A percentile compares a stretch with the other conserved stretches of the same genome.
phyloP scores from a whole-genome alignment of 2,113 vertebrate genomes.

The Varanus komodoensis region DNA sequence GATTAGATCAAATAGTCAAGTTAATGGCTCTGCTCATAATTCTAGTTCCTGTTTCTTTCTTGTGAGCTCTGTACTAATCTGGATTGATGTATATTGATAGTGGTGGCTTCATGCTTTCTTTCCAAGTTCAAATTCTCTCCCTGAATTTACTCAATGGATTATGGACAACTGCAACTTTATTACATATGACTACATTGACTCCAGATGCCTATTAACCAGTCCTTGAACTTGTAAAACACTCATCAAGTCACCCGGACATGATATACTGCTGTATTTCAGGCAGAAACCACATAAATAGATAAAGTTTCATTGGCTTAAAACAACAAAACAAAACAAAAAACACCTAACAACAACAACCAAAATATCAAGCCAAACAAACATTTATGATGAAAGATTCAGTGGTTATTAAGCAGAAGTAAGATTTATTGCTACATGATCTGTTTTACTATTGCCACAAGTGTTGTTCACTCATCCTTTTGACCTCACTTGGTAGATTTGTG shows the following conservation, averaged over 20 bases:
- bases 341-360: neutral
- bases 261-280: slow-evolving; percentile 33
- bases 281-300: neutral
- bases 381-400: slow-evolving; percentile 31
- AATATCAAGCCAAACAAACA: slow-evolving; percentile 10
- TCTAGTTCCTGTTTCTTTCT: neutral
- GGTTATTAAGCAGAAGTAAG: slow-evolving; percentile 40
- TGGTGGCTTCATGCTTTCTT: neutral
- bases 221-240: slow-evolving; percentile 25
- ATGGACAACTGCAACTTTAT: slow-evolving; percentile 15
- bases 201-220: neutral
- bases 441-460: neutral
- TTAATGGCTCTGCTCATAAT: neutral
- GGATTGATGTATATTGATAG: neutral
- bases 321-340: neutral
- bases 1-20: neutral
- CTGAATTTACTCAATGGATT: neutral
- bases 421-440: neutral
- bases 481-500: slow-evolving; percentile 5
- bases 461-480: slow-evolving; percentile 28
- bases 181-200: slow-evolving; percentile 16
- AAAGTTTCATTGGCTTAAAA: slow-evolving; percentile 33
- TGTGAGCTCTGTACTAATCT: neutral
- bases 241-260: slow-evolving; percentile 10
- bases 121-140: neutral